These are phyloP conservation scores for Periophthalmodon schlosseri DNA, from an alignment of 2,113 vertebrate species.

Conservation along the genomic window DNA sequence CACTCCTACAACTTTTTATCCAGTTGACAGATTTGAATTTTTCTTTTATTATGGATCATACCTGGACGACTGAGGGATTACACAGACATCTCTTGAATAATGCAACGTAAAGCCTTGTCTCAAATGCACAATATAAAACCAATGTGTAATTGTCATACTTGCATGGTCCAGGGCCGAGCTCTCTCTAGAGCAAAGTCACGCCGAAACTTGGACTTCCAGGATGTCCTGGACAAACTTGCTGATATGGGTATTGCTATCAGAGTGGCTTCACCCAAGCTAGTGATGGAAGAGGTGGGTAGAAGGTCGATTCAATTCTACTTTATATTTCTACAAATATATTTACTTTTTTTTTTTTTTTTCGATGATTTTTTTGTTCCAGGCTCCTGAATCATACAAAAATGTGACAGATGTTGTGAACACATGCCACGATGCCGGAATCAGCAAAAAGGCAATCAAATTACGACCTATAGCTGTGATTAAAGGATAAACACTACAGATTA, in stretches of 20 bases:
- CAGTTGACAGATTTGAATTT: too few species aligned
- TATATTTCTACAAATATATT: not conserved
- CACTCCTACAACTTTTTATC: too few species aligned
- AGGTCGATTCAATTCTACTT: not conserved
- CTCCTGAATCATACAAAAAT: constrained; percentile 96
- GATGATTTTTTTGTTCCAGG: constrained; percentile 67
- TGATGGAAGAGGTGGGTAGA: constrained; percentile 95
- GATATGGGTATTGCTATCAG: constrained; percentile 96
- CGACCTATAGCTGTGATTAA: constrained; percentile 97
- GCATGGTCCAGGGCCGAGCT: constrained; percentile 85
- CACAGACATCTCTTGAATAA: too few species aligned
- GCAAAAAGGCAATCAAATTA: constrained; percentile 97
- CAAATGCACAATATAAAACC: not conserved
- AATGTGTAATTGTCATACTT: not conserved
- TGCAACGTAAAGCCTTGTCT: not conserved
- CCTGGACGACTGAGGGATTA: too few species aligned
- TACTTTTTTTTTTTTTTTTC: not conserved
- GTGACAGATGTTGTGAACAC: constrained; percentile 97
- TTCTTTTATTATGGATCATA: too few species aligned
- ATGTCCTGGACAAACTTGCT: constrained; percentile 94
- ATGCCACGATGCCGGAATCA: constrained; percentile 95
- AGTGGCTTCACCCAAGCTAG: constrained; percentile 96
- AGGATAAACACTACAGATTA: constrained; percentile 75
- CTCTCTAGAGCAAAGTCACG: constrained; percentile 95
- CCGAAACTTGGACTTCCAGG: constrained; percentile 96